Evolutionary conservation across 1,140 invertebrate species (phyloP).

Genomic region (Zaprionus capensis): DNA sequence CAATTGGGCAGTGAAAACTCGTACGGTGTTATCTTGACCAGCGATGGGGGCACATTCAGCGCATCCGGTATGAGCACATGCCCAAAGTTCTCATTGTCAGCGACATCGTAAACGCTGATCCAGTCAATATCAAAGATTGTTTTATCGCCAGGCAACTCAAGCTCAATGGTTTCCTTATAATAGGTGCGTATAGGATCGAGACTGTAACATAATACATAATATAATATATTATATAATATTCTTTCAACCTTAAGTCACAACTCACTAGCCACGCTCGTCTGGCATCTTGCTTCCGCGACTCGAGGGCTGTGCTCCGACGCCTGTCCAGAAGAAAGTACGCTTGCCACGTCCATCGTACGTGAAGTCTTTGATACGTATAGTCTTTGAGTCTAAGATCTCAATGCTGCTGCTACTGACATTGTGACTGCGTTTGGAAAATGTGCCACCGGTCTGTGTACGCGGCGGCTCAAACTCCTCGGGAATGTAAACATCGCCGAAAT

Average conservation of each 20-base stretch:
- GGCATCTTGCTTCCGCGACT: conserved; percentile 92
- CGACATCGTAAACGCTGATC: conserved; percentile 92
- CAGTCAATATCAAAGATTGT: conserved; percentile 94
- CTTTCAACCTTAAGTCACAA: conserved; percentile 47
- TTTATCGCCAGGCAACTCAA: conserved; percentile 92
- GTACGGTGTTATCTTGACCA: conserved; percentile 87
- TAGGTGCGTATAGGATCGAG: conserved; percentile 90
- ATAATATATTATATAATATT: neutral
- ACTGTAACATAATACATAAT: conserved; percentile 83
- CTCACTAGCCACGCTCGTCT: conserved; percentile 97
- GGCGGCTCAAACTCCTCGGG: conserved; percentile 97
- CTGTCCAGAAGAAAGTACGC: conserved; percentile 94
- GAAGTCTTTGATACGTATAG: conserved; percentile 90
- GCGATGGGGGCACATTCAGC: conserved; percentile 93
- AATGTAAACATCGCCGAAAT: conserved; percentile 95
- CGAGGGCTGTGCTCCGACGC: conserved; percentile 93
- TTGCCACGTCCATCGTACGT: conserved; percentile 90
- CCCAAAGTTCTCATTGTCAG: conserved; percentile 89
- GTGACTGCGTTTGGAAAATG: conserved; percentile 89
- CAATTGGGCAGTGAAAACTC: conserved; percentile 91
- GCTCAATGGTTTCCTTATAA: conserved; percentile 89
- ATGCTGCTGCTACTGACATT: conserved; percentile 90
- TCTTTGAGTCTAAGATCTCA: conserved; percentile 92
- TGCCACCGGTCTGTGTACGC: conserved; percentile 88
- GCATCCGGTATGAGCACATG: conserved; percentile 91